Evolutionary conservation across 2,888 invertebrate species (phyloP).

Genomic region (Busseola fusca): DNA sequence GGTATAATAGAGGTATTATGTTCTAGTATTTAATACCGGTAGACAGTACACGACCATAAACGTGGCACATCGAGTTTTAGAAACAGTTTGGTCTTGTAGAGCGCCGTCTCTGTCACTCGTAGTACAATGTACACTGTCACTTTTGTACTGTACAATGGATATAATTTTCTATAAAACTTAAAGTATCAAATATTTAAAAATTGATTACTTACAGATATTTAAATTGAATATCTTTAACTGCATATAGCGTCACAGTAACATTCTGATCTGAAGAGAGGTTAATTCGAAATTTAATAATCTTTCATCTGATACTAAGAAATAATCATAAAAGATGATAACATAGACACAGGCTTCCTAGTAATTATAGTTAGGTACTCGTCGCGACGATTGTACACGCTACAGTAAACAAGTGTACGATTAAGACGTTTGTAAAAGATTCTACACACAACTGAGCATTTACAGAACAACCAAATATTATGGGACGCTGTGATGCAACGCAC

Average conservation of each 20-base stretch:
- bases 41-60: background rate
- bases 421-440: conserved; percentile 19
- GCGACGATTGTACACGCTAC: conserved; percentile 2
- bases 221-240: background rate
- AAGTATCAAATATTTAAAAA: conserved; percentile 23
- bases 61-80: background rate
- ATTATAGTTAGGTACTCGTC: conserved; percentile 41
- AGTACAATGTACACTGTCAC: background rate
- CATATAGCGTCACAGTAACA: conserved; percentile 4
- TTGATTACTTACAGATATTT: conserved; percentile 26
- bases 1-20: conserved; percentile 4
- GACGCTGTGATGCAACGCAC: background rate
- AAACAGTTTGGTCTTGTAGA: background rate
- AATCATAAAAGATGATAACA: background rate
- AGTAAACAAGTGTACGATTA: background rate
- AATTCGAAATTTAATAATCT: background rate
- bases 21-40: background rate
- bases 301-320: background rate
- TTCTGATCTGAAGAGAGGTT: background rate
- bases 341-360: background rate
- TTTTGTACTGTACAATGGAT: conserved; percentile 33
- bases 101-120: background rate
- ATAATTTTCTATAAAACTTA: conserved; percentile 6
- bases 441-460: conserved; percentile 43
- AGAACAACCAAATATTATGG: conserved; percentile 24